Percentiles rank a stretch among this genome's conserved stretches.
These are phyloP conservation scores for Podotricha telesiphe DNA, from an alignment of 2,888 invertebrate species.

Conservation along the genomic window DNA sequence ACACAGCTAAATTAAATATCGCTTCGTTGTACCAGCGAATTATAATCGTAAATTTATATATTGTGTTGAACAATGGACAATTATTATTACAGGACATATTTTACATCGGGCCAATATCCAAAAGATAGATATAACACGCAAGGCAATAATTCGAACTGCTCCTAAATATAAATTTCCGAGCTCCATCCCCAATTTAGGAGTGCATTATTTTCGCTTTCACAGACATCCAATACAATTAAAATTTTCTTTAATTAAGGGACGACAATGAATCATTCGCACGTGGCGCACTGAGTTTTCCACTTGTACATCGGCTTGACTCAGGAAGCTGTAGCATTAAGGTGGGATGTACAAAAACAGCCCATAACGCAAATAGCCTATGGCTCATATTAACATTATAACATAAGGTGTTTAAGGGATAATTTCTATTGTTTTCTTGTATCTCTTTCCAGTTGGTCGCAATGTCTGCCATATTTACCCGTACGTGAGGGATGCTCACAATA, in stretches of 20 bases:
- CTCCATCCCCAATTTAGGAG: constrained; percentile 81
- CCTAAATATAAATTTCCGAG: constrained; percentile 77
- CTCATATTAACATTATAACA: constrained; percentile 51
- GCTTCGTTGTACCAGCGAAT: constrained; percentile 38
- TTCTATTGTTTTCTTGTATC: constrained; percentile 69
- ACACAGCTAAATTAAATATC: constrained; percentile 37
- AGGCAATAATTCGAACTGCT: constrained; percentile 70
- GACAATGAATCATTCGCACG: constrained; percentile 84
- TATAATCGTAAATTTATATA: constrained; percentile 45
- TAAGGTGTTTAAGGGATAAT: constrained; percentile 64
- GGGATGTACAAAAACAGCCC: constrained; percentile 58
- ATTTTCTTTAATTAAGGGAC: constrained; percentile 85
- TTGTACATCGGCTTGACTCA: constrained; percentile 69
- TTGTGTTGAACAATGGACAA: constrained; percentile 46
- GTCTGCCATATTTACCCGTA: constrained; percentile 81
- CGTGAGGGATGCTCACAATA: constrained; percentile 82
- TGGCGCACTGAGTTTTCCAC: constrained; percentile 83
- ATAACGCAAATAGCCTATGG: constrained; percentile 55
- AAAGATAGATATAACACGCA: constrained; percentile 69
- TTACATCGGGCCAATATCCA: constrained; percentile 50
- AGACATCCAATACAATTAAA: constrained; percentile 85
- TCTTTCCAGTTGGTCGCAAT: constrained; percentile 82
- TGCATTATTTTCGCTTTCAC: constrained; percentile 84
- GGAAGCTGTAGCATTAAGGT: constrained; percentile 53
- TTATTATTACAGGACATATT: constrained; percentile 44